Percentiles rank a stretch among this genome's conserved stretches.
Conservation (phyloP, 64 coral and sea anemone species). For the Stichodactyla mertensii region DNA sequence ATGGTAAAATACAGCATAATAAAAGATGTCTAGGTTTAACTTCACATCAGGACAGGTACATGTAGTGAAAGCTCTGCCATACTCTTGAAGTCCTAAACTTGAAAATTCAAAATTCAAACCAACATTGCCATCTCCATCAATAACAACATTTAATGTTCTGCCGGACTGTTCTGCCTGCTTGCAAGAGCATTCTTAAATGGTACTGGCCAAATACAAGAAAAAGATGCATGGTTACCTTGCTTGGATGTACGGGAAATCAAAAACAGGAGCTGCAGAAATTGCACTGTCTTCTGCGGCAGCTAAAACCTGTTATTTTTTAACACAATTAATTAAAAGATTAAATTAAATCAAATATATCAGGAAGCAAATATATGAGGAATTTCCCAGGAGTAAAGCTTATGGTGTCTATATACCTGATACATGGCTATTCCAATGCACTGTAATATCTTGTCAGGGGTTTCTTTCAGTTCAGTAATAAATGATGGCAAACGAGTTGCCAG, state of each 20-base stretch:
- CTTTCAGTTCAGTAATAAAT: constrained; percentile 15
- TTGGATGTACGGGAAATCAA: constrained; percentile 68
- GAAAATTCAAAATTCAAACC: too few species aligned
- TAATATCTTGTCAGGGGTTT: background rate
- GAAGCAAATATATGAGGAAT: background rate
- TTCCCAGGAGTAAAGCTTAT: background rate
- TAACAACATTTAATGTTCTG: too few species aligned
- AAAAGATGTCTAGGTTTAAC: background rate
- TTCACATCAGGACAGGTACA: too few species aligned
- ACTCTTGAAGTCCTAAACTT: too few species aligned
- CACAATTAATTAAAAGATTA: background rate
- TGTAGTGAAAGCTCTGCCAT: too few species aligned
- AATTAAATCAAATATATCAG: background rate
- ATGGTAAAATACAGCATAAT: background rate
- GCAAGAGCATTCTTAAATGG: too few species aligned
- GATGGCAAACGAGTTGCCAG: background rate
- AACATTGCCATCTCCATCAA: too few species aligned
- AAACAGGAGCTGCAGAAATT: constrained; percentile 11
- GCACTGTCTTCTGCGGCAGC: background rate
- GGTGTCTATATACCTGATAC: background rate
- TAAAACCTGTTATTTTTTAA: background rate
- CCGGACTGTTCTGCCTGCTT: too few species aligned
- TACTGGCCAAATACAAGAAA: too few species aligned
- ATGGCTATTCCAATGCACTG: constrained; percentile 20
- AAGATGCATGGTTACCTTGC: constrained; percentile 33